A percentile compares a stretch with the other conserved stretches of the same genome.
These are phyloP conservation scores for Tribolium freemani DNA, from an alignment of 2,888 invertebrate genomes.

Conservation along the genomic window DNA sequence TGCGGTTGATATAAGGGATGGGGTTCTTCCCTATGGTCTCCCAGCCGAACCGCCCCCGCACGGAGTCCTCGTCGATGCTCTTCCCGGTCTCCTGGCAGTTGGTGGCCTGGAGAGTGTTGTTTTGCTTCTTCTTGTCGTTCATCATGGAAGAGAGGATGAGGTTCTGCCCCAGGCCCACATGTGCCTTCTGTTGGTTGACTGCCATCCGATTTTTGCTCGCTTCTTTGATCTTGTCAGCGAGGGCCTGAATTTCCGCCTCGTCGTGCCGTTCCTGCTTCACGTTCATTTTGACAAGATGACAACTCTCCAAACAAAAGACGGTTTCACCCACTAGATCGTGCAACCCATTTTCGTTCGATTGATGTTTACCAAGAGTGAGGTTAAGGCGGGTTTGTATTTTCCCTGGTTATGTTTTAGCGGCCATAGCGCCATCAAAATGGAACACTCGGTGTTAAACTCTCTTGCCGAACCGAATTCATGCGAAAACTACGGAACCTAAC, in stretches of 20 bases:
- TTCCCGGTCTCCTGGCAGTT: constrained; percentile 27
- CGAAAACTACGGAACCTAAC: constrained; percentile 30
- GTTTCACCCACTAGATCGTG: constrained; percentile 5
- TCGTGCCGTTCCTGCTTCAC: constrained; percentile 84
- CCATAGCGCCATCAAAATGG: constrained; percentile 66
- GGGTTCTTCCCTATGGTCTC: constrained; percentile 86
- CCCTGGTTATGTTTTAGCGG: constrained; percentile 65
- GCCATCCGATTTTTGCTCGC: constrained; percentile 69
- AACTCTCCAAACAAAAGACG: neutral
- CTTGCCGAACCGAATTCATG: constrained; percentile 54
- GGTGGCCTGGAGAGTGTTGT: constrained; percentile 62
- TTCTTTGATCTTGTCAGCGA: constrained; percentile 90
- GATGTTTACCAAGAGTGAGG: constrained; percentile 64
- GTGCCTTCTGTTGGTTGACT: constrained; percentile 61
- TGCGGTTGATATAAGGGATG: constrained; percentile 90
- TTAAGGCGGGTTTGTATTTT: constrained; percentile 66
- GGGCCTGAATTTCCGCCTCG: constrained; percentile 88
- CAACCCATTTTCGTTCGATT: constrained; percentile 42
- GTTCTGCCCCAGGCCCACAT: constrained; percentile 66
- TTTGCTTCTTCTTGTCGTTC: constrained; percentile 54
- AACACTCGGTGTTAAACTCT: constrained; percentile 64
- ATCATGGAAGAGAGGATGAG: constrained; percentile 75
- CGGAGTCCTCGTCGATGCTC: constrained; percentile 79
- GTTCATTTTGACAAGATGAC: constrained; percentile 36
- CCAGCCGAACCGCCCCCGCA: constrained; percentile 92